Percentiles rank a stretch among this genome's conserved stretches.
These are phyloP conservation scores for Heptranchias perlo DNA, from an alignment of 2,113 vertebrate genomes.

Conservation along the genomic window DNA sequence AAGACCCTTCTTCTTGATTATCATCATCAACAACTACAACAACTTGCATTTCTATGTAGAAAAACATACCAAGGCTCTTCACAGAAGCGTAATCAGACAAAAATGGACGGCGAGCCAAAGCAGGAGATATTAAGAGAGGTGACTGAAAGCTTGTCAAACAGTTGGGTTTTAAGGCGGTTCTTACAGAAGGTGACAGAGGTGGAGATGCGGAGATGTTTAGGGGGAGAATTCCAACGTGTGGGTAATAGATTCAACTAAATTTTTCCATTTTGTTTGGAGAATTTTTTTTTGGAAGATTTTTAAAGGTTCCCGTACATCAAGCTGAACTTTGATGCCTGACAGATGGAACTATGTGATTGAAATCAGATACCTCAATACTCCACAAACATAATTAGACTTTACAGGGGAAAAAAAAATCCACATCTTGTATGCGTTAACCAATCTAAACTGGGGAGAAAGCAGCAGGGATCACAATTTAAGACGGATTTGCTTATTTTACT, in stretches of 20 bases:
- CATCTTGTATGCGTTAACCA: constrained; percentile 14
- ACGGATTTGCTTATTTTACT: neutral
- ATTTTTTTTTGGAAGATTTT: neutral
- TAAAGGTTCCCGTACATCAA: neutral
- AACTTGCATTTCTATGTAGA: neutral
- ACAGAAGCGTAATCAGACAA: neutral
- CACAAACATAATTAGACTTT: neutral
- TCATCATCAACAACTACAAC: neutral
- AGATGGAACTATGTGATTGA: constrained; percentile 18
- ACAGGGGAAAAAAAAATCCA: neutral
- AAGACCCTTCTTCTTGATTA: neutral
- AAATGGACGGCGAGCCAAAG: neutral
- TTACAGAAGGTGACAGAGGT: neutral
- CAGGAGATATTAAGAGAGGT: neutral
- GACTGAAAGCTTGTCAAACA: neutral
- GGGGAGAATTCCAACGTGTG: neutral
- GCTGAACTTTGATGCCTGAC: constrained; percentile 17
- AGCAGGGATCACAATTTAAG: neutral
- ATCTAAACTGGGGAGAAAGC: neutral
- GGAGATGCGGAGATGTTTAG: neutral
- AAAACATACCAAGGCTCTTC: neutral
- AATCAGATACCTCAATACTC: constrained; percentile 17
- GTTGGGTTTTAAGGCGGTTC: neutral
- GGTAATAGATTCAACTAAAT: neutral
- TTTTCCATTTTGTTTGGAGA: neutral